Evolutionary conservation across 1,140 invertebrate genomes (phyloP).

Genomic region (Sinonovacula constricta): DNA sequence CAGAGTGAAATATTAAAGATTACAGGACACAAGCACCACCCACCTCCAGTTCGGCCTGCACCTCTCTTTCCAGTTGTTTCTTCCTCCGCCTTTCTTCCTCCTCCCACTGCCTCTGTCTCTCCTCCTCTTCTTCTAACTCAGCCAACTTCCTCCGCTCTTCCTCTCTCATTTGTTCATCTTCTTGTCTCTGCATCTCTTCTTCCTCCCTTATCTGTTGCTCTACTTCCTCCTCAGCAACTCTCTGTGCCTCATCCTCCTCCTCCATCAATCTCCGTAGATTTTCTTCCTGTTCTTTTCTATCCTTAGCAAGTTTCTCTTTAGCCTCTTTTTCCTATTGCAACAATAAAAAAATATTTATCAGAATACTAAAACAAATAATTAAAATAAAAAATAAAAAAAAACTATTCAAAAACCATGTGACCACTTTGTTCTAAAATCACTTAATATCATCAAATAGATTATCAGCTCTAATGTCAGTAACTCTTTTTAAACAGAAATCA

Average conservation of each 20-base stretch:
- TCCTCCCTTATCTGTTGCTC: not conserved
- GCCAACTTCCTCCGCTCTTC: constrained; percentile 13
- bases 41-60: constrained; percentile 41
- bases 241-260: not conserved
- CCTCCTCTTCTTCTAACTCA: constrained; percentile 41
- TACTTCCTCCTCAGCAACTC: not conserved
- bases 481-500: too few relatives aligned
- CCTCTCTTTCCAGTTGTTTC: constrained; percentile 26
- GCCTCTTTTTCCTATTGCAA: not conserved
- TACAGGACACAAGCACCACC: too few relatives aligned
- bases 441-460: too few relatives aligned
- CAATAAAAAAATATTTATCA: not conserved
- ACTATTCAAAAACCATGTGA: too few relatives aligned
- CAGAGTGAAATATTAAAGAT: too few relatives aligned
- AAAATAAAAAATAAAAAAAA: not conserved
- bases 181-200: too few relatives aligned
- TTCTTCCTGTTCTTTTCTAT: too few relatives aligned
- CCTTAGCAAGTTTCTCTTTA: too few relatives aligned
- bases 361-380: not conserved
- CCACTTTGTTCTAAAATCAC: too few relatives aligned
- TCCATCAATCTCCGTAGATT: too few relatives aligned
- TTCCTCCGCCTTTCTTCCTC: constrained; percentile 41
- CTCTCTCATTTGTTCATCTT: constrained; percentile 6
- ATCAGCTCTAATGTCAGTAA: too few relatives aligned
- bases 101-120: constrained; percentile 32